Base-by-base conservation (phyloP, 2,797 vertebrate genomes). In the Gymnothorax javanicus region DNA sequence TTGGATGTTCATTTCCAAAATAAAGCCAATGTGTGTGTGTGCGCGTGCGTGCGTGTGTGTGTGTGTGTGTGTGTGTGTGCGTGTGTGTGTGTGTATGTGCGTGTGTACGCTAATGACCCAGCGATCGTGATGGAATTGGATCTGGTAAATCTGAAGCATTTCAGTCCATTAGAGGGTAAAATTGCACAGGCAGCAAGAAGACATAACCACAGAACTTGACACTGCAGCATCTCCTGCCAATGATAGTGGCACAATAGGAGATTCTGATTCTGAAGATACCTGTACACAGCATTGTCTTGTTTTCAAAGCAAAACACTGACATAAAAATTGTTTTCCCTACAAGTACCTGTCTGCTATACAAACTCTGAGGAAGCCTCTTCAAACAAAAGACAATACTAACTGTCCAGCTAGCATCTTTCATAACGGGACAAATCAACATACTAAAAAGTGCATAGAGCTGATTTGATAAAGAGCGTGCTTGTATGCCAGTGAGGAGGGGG, bases 221-320 rank as follows among this genome's bases (percentile, higher is more conserved):
- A 86, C 84, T 82, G 71, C 69, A 89, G 89, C 87, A 85, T 79
- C 83, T 60, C 86, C 82, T 87, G 89, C 67, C 85, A 87, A 87
- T 83, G 77, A 73, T 87, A 88, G 87, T 88, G 87, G 87, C 87
- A 64, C 87, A 57, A 56, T 81, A 50, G 56, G 56, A 87, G 83
- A 85, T 43, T 43, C 33, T 86, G 85, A 69, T 86, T 88, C 58
- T 85, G 86, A 85, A 62, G 58, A 82, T 73, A 69, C 64, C 64
- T 69, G 64, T 69, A 88, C 67, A 84, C 82, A 17, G 58, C 57
- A 83, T 86, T 86, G 33, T 52, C 33, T 67, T 56, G 54, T 73
- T 59, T 83, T 88, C 87, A 79, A 88, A 88, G 87, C 67, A 88
- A 86, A 86, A 88, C 87, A 87, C 85, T 87, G 89, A 86, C 43